These are phyloP conservation scores for Gymnoscopelus braueri DNA, from an alignment of 2,797 vertebrate genomes.

Conservation along the genomic window DNA sequence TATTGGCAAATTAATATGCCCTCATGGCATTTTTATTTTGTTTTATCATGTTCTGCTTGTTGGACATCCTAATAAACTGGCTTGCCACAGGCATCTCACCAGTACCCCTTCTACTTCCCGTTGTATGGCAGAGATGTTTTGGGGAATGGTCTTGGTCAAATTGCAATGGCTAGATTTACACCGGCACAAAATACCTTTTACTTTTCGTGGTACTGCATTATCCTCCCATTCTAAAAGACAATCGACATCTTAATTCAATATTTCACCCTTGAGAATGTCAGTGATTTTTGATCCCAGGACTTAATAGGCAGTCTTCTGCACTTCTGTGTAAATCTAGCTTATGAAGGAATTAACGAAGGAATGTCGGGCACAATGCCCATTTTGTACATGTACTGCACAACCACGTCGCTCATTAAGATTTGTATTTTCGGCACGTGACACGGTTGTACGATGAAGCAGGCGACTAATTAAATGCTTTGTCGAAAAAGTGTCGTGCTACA, in stretches of 20 bases:
- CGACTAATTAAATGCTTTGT: background rate
- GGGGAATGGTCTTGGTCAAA: slow-evolving; percentile 6
- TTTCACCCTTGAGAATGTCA: slow-evolving; percentile 23
- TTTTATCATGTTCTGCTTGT: slow-evolving; percentile 24
- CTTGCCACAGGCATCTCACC: slow-evolving; percentile 21
- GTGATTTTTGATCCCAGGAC: slow-evolving; percentile 22
- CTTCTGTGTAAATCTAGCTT: slow-evolving; percentile 11
- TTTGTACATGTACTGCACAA: too few relatives aligned
- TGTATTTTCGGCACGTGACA: too few relatives aligned
- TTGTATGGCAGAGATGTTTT: slow-evolving; percentile 31
- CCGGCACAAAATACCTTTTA: slow-evolving; percentile 45
- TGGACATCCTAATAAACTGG: slow-evolving; percentile 12
- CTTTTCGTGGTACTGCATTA: slow-evolving; percentile 42
- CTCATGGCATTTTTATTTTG: slow-evolving; percentile 12
- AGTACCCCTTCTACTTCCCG: slow-evolving; percentile 27
- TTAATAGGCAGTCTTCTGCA: slow-evolving; percentile 2
- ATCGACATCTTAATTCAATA: slow-evolving; percentile 1
- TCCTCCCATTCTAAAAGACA: slow-evolving; percentile 21
- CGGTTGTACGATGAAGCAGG: background rate
- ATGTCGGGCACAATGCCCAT: too few relatives aligned
- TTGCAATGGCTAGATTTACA: slow-evolving; percentile 33
- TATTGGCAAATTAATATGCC: slow-evolving; percentile 8
- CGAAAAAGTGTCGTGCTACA: background rate
- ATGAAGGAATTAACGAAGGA: slow-evolving; percentile 8
- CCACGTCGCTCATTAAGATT: too few relatives aligned